Percentiles rank a stretch among this genome's conserved stretches.
Conservation (phyloP, 2,797 vertebrate species). For the Danio aesculapii region DNA sequence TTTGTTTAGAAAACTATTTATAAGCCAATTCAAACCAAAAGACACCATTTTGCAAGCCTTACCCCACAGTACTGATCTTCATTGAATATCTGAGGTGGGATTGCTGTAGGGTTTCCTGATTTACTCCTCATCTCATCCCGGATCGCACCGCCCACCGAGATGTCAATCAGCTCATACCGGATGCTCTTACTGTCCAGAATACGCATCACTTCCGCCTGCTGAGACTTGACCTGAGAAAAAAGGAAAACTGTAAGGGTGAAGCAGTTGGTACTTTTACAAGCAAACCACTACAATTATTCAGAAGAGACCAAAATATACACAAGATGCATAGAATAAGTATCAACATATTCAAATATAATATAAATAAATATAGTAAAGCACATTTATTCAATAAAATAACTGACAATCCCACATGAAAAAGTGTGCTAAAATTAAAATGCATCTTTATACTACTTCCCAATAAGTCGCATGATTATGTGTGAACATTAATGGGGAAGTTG, state of each 20-base stretch:
- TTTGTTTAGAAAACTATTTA: not conserved
- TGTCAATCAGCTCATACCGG: constrained; percentile 91
- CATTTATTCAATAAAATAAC: not conserved
- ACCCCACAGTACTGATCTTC: constrained; percentile 96
- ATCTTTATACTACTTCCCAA: not conserved
- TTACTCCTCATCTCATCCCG: constrained; percentile 92
- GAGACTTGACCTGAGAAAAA: constrained; percentile 89
- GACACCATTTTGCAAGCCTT: constrained; percentile 63
- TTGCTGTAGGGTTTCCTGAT: constrained; percentile 87
- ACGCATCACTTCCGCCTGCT: constrained; percentile 90
- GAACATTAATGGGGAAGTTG: not conserved
- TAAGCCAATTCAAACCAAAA: not conserved
- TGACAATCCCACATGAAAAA: not conserved
- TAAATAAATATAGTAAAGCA: too few species aligned
- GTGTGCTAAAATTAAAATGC: not conserved
- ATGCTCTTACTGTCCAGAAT: constrained; percentile 94
- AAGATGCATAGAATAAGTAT: not conserved
- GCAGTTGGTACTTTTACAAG: not conserved
- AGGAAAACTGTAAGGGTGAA: not conserved
- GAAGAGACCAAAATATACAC: not conserved
- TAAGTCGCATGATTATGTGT: not conserved
- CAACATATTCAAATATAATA: not conserved
- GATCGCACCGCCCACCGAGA: constrained; percentile 88
- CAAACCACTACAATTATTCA: constrained; percentile 10
- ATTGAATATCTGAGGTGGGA: constrained; percentile 94